These are phyloP conservation scores for Eupleurogrammus muticus DNA, from an alignment of 2,797 vertebrate genomes.

Conservation along the genomic window DNA sequence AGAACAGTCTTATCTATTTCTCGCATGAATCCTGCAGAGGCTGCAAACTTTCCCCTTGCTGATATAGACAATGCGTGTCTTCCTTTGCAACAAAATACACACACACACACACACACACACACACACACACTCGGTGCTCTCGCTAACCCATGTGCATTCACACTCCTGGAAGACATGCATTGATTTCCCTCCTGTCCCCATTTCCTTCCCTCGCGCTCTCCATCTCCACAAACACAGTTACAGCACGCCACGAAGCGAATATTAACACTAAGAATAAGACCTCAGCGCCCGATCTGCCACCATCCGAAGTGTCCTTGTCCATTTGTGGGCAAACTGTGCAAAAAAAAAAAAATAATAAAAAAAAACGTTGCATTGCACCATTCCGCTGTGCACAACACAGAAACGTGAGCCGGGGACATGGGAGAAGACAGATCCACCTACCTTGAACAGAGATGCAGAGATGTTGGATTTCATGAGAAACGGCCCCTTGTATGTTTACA, in stretches of 20 bases:
- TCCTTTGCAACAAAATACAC: slow-evolving; percentile 36
- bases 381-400: slow-evolving; percentile 57
- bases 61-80: slow-evolving; percentile 28
- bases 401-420: slow-evolving; percentile 54
- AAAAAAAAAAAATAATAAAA: too few species aligned
- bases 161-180: slow-evolving; percentile 43
- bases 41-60: slow-evolving; percentile 43
- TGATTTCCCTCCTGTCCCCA: slow-evolving; percentile 42
- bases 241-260: neutral
- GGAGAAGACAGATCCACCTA: slow-evolving; percentile 47
- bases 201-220: neutral
- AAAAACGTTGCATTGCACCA: slow-evolving; percentile 84
- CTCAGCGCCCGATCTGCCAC: slow-evolving; percentile 18
- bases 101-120: slow-evolving; percentile 18
- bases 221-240: slow-evolving; percentile 6
- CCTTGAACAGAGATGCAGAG: slow-evolving; percentile 64
- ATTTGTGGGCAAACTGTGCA: slow-evolving; percentile 31
- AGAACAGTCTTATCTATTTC: slow-evolving; percentile 15
- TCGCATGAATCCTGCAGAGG: neutral
- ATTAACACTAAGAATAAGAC: neutral
- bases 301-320: slow-evolving; percentile 28
- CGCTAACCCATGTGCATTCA: slow-evolving; percentile 57
- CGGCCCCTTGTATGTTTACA: slow-evolving; percentile 59
- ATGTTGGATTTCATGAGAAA: slow-evolving; percentile 46
- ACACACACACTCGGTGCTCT: slow-evolving; percentile 19